Evolutionary conservation across 2,888 invertebrate species (phyloP).

Genomic region (Drosophila glabriapex): DNA sequence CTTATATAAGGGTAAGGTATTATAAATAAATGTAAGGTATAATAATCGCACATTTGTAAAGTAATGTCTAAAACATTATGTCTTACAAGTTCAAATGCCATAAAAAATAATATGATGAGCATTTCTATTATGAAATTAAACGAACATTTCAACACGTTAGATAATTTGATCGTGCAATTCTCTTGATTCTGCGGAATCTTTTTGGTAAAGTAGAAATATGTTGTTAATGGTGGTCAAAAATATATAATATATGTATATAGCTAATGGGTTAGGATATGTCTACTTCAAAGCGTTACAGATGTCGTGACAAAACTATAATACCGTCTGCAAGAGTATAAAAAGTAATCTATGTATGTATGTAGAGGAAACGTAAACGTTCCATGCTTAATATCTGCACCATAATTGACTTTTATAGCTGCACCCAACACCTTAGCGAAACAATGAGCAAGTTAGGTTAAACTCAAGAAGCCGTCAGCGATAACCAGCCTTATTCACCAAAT

Average conservation of each 20-base stretch:
- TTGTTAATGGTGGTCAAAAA: too few relatives aligned
- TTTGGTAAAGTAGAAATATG: not conserved
- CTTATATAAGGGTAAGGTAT: not conserved
- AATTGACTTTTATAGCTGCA: slow-evolving; percentile 75
- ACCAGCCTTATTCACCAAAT: slow-evolving; percentile 71
- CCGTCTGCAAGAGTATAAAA: slow-evolving; percentile 6
- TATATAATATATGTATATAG: not conserved
- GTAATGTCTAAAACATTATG: not conserved
- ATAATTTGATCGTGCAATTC: not conserved
- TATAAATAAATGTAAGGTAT: not conserved
- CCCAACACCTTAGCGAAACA: slow-evolving; percentile 72
- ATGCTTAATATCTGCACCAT: slow-evolving; percentile 53
- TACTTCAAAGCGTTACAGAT: slow-evolving; percentile 1
- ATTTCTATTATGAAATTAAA: not conserved
- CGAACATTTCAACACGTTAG: not conserved
- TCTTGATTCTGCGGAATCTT: not conserved
- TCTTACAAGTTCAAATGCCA: not conserved
- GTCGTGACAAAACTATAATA: slow-evolving; percentile 10
- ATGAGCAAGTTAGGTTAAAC: slow-evolving; percentile 63
- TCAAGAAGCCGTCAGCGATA: slow-evolving; percentile 73
- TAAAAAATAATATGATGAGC: not conserved
- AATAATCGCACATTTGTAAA: not conserved
- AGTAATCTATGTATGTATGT: slow-evolving; percentile 7
- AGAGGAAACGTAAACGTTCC: slow-evolving; percentile 30
- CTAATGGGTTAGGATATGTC: not conserved